These are phyloP conservation scores for Diplolepis rosae DNA, from an alignment of 2,888 invertebrate genomes.

Conservation along the genomic window DNA sequence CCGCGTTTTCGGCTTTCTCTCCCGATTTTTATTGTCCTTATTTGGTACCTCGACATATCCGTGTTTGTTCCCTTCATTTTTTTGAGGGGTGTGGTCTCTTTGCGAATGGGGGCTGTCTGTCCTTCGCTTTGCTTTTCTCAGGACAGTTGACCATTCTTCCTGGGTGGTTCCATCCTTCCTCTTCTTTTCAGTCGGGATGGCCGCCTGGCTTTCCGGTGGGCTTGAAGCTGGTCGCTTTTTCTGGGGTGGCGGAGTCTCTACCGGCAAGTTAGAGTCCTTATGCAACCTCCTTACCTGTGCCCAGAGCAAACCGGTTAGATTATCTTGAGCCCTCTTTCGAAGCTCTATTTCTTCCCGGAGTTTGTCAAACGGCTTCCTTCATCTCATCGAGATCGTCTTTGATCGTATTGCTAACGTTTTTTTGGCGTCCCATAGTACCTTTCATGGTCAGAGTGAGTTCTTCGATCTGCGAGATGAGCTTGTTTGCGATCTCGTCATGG, in stretches of 20 bases:
- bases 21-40: not conserved
- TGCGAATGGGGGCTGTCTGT: not conserved
- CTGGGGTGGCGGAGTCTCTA: not conserved
- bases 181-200: not conserved
- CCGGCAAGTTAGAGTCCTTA: too few relatives aligned
- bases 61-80: not conserved
- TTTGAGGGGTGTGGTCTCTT: not conserved
- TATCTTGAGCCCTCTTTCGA: too few relatives aligned
- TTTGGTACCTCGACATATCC: not conserved
- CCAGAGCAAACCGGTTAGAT: too few relatives aligned
- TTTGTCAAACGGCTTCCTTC: too few relatives aligned
- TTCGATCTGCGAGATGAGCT: too few relatives aligned
- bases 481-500: too few relatives aligned
- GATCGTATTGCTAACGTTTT: too few relatives aligned
- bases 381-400: too few relatives aligned
- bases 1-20: not conserved
- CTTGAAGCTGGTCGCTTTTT: not conserved
- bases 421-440: too few relatives aligned
- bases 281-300: too few relatives aligned
- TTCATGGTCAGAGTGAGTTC: too few relatives aligned
- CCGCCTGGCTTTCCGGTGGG: not conserved
- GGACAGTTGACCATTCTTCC: not conserved
- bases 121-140: not conserved
- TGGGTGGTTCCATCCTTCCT: not conserved
- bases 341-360: too few relatives aligned